Conservation (phyloP, 1,140 invertebrate genomes). For the Yoshiicerus persimilis region DNA sequence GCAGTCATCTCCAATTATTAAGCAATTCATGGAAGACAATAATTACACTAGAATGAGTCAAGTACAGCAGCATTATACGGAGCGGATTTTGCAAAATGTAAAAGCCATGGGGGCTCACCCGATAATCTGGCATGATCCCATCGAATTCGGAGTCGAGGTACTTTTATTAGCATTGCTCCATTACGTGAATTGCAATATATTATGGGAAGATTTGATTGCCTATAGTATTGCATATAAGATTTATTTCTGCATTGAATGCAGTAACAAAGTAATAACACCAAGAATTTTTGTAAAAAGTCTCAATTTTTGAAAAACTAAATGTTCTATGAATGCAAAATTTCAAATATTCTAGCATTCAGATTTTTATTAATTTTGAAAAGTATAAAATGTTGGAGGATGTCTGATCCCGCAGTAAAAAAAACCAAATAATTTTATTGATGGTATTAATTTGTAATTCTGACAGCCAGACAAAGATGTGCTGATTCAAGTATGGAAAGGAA, state of each 20-base stretch:
- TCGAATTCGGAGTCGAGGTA: conserved; percentile 70
- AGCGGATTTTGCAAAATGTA: conserved; percentile 22
- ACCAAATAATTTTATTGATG: conserved; percentile 50
- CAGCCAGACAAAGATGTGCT: conserved; percentile 65
- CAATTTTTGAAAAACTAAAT: no score
- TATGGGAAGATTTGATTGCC: no score
- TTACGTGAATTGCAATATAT: no score
- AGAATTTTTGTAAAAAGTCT: no score
- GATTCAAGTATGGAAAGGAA: conserved; percentile 71
- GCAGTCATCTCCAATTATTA: conserved; percentile 55
- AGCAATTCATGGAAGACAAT: conserved; percentile 30
- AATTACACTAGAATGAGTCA: conserved; percentile 3
- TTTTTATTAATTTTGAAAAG: no score
- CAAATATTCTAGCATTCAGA: no score
- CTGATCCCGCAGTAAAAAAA: neutral
- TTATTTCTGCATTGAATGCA: no score
- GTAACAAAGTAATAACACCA: no score
- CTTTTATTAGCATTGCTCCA: no score
- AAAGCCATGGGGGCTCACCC: conserved; percentile 56
- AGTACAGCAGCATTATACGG: conserved; percentile 35
- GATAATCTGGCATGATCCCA: conserved; percentile 92
- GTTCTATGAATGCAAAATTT: no score
- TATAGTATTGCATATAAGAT: no score
- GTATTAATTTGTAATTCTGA: conserved; percentile 54
- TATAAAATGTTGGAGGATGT: no score